Evolutionary conservation across 2,113 vertebrate species (phyloP).

Genomic region (Planiliza haematocheilus): DNA sequence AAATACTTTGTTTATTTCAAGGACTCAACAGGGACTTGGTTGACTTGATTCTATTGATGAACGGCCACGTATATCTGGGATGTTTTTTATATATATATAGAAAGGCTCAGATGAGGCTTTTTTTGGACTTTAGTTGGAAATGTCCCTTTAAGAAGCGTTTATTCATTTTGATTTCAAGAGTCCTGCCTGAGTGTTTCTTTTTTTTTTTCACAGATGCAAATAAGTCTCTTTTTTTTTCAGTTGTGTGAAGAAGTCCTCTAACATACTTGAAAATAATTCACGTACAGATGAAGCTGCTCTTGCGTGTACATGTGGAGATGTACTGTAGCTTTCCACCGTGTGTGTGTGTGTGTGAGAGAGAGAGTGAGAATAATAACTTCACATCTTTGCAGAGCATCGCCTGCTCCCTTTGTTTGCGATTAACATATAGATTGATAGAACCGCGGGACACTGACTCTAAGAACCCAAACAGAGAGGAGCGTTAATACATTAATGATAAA

Average conservation of each 20-base stretch:
- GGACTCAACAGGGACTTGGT: conserved; percentile 20
- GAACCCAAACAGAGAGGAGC: conserved; percentile 14
- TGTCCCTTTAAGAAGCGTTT: conserved; percentile 16
- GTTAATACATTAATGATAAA: background rate
- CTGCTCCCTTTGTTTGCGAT: conserved; percentile 40
- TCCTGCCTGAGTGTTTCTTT: background rate
- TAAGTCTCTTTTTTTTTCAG: conserved; percentile 13
- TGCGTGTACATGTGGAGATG: conserved; percentile 10
- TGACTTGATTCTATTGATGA: conserved; percentile 18
- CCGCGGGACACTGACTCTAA: background rate
- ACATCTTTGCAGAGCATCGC: conserved; percentile 4
- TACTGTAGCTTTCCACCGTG: conserved; percentile 17
- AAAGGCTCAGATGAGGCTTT: background rate
- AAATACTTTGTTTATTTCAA: conserved; percentile 27
- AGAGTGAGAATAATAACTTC: background rate
- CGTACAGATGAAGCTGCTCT: conserved; percentile 28
- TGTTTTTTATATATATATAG: conserved; percentile 14
- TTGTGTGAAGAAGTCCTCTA: conserved; percentile 29
- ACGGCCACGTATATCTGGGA: background rate
- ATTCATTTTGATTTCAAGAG: conserved; percentile 2
- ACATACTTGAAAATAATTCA: conserved; percentile 63
- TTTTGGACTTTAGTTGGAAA: conserved; percentile 15
- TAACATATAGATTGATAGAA: conserved; percentile 24
- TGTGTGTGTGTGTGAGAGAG: too few relatives aligned
- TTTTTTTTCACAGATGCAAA: conserved; percentile 36